phyloP scores from a whole-genome alignment of 2,888 invertebrate genomes.

The Fragum sueziense region DNA sequence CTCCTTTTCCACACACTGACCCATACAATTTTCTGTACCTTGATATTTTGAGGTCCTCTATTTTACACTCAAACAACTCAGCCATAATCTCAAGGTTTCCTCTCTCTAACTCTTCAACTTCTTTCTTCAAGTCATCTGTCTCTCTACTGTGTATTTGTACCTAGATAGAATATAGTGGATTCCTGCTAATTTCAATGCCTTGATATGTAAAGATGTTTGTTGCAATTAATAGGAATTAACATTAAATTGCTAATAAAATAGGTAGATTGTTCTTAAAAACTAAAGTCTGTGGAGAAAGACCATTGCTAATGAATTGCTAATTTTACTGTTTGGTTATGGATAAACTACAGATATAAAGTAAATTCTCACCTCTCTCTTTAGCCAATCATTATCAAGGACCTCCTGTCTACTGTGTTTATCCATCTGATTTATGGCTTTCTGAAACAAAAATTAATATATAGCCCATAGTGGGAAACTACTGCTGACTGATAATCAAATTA shows the following conservation, averaged over 20 bases:
- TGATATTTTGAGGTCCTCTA: conserved; percentile 81
- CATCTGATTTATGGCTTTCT: conserved; percentile 81
- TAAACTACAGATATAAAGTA: not conserved
- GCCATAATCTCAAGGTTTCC: conserved; percentile 80
- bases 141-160: conserved; percentile 77
- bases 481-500: too few species aligned
- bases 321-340: too few species aligned
- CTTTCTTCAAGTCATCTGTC: conserved; percentile 65
- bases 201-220: too few species aligned
- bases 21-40: too few species aligned
- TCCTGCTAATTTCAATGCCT: too few species aligned
- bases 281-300: too few species aligned
- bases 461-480: too few species aligned
- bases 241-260: too few species aligned
- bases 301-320: too few species aligned
- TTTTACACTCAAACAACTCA: conserved; percentile 80
- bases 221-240: too few species aligned
- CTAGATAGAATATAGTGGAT: conserved; percentile 62
- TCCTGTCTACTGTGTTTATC: conserved; percentile 81
- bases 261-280: too few species aligned
- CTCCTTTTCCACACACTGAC: too few species aligned
- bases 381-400: conserved; percentile 81
- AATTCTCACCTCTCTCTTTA: conserved; percentile 77
- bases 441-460: conserved; percentile 38
- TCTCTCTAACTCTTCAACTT: conserved; percentile 78